Evolutionary conservation across 2,888 invertebrate species (phyloP).

Genomic region (Xestia c-nigrum): DNA sequence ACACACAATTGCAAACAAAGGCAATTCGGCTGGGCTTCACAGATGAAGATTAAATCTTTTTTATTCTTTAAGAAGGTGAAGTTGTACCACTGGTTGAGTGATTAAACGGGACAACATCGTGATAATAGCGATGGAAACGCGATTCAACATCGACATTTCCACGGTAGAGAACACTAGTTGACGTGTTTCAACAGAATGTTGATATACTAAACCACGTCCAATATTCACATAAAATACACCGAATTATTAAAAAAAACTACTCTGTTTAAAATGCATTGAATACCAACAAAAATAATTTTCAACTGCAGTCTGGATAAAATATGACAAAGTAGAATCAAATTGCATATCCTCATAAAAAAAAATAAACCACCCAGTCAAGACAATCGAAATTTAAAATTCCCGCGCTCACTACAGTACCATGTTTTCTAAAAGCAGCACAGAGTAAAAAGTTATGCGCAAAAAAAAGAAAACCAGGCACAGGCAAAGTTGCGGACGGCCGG

Average conservation of each 20-base stretch:
- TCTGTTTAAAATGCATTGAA: background rate
- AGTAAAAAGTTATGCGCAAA: slow-evolving; percentile 43
- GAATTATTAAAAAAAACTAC: background rate
- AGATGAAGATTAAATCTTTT: background rate
- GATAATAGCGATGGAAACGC: too few relatives aligned
- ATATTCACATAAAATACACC: background rate
- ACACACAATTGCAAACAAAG: too few relatives aligned
- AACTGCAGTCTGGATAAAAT: slow-evolving; percentile 2
- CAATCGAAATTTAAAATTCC: slow-evolving; percentile 53
- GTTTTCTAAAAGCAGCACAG: slow-evolving; percentile 55
- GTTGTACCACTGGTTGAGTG: too few relatives aligned
- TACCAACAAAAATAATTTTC: background rate
- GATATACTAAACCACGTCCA: background rate
- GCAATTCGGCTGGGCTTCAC: too few relatives aligned
- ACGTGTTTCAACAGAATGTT: too few relatives aligned
- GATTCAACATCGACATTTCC: too few relatives aligned
- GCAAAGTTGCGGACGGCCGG: slow-evolving; percentile 63
- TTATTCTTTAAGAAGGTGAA: background rate
- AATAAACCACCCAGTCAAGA: slow-evolving; percentile 34
- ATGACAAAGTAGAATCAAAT: slow-evolving; percentile 6
- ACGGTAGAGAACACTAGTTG: too few relatives aligned
- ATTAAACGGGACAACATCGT: too few relatives aligned
- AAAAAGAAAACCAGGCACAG: slow-evolving; percentile 42
- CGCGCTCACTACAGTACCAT: slow-evolving; percentile 36
- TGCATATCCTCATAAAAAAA: slow-evolving; percentile 10